Percentiles rank a stretch among this genome's conserved stretches.
Conservation (phyloP, 2,888 invertebrate genomes). For the Drosophila quinaria region DNA sequence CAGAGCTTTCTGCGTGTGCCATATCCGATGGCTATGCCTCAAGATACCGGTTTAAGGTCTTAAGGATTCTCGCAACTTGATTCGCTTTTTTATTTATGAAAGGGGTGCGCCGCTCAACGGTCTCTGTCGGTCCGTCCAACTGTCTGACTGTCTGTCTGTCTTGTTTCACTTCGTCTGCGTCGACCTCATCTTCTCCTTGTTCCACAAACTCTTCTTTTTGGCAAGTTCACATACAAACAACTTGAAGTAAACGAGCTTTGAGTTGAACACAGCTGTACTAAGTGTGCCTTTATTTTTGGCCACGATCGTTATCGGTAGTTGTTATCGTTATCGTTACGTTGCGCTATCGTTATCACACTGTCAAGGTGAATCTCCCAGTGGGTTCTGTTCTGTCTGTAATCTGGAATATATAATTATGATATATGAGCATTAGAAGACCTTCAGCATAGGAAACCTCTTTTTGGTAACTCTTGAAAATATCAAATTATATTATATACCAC, state of each 20-base stretch:
- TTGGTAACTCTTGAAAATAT: constrained; percentile 3
- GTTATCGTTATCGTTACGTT: constrained; percentile 19
- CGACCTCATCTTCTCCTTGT: background rate
- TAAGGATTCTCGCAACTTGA: constrained; percentile 53
- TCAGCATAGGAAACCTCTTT: constrained; percentile 8
- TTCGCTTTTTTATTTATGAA: constrained; percentile 19
- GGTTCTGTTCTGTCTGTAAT: constrained; percentile 30
- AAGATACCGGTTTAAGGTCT: constrained; percentile 63
- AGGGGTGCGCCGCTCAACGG: constrained; percentile 41
- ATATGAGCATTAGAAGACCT: constrained; percentile 42
- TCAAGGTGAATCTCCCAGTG: constrained; percentile 58
- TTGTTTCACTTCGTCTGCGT: background rate
- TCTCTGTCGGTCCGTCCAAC: background rate
- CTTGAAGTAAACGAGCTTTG: constrained; percentile 9
- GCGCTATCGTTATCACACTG: constrained; percentile 44
- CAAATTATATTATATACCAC: constrained; percentile 5
- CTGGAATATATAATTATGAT: constrained; percentile 39
- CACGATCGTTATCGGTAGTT: constrained; percentile 13
- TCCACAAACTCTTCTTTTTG: constrained; percentile 4
- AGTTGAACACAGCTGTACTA: constrained; percentile 44
- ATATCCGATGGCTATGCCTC: constrained; percentile 47
- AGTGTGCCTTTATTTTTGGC: constrained; percentile 6
- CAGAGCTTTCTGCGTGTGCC: constrained; percentile 53
- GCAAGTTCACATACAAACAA: constrained; percentile 7
- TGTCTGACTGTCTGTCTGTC: background rate